These are phyloP conservation scores for Eueremaeus valkanovi DNA, from an alignment of 2,888 invertebrate genomes.

Conservation along the genomic window DNA sequence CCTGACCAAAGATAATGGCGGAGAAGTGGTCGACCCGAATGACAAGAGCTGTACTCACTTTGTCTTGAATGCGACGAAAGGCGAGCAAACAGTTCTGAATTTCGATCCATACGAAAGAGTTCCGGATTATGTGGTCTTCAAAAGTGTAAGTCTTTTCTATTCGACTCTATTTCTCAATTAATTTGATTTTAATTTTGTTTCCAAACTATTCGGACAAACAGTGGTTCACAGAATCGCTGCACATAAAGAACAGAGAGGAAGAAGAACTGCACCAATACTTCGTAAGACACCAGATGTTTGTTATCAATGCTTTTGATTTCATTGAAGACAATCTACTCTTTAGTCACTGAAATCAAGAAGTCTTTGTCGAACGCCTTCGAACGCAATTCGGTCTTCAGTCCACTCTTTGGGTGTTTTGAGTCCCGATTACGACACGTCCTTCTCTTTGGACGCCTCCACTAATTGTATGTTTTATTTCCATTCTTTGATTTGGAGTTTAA, in stretches of 20 bases:
- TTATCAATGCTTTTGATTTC: neutral
- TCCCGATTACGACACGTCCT: conserved; percentile 36
- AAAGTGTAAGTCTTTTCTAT: conserved; percentile 15
- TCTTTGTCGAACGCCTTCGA: neutral
- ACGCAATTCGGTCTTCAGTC: neutral
- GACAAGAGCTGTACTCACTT: conserved; percentile 85
- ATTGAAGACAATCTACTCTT: neutral
- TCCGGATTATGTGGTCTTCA: conserved; percentile 34
- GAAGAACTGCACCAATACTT: conserved; percentile 13
- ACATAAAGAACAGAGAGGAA: conserved; percentile 34
- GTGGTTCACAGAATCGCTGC: conserved; percentile 41
- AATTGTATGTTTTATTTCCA: neutral
- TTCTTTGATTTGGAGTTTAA: neutral
- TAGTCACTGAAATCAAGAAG: neutral
- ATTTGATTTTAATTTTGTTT: conserved; percentile 2
- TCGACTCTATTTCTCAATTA: neutral
- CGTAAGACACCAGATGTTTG: neutral
- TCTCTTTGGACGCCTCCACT: neutral
- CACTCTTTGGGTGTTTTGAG: conserved; percentile 6
- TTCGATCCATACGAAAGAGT: neutral
- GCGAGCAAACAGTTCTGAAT: conserved; percentile 3
- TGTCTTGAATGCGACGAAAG: conserved; percentile 58
- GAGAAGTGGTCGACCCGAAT: conserved; percentile 65
- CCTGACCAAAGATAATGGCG: conserved; percentile 57
- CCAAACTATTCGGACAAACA: neutral